Evolutionary conservation across 2,888 invertebrate species (phyloP).

Genomic region (Drosophila paranaensis): DNA sequence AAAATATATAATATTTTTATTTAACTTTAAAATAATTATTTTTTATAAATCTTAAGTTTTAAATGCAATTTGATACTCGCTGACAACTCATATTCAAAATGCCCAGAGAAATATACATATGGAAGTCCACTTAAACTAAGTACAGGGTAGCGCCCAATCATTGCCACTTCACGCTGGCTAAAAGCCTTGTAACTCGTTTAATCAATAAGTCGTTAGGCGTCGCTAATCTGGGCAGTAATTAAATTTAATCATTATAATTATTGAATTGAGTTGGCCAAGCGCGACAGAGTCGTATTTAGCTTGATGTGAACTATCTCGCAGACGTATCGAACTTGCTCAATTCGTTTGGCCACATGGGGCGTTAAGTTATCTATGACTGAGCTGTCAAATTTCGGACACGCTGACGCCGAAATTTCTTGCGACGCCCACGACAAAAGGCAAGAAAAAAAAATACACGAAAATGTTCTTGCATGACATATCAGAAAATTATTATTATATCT

Average conservation of each 20-base stretch:
- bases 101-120: too few relatives aligned
- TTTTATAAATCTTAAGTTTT: too few relatives aligned
- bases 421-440: conserved; percentile 45
- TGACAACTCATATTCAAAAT: too few relatives aligned
- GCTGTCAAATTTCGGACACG: conserved; percentile 53
- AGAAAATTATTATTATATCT: conserved; percentile 77
- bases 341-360: conserved; percentile 44
- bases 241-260: conserved; percentile 13
- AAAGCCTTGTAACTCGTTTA: neutral
- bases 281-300: neutral
- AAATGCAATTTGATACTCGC: too few relatives aligned
- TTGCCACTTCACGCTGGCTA: neutral
- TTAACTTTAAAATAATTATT: too few relatives aligned
- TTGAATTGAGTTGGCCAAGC: neutral
- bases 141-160: conserved; percentile 2
- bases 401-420: conserved; percentile 30
- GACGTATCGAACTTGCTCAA: conserved; percentile 38
- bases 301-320: conserved; percentile 11
- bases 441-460: conserved; percentile 22
- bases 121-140: too few relatives aligned
- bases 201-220: neutral
- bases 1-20: too few relatives aligned
- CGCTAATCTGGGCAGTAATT: conserved; percentile 7
- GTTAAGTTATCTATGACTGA: conserved; percentile 34
- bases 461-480: conserved; percentile 75